These are phyloP conservation scores for Cyprinus carpio DNA, from an alignment of 2,113 vertebrate species.

Conservation along the genomic window DNA sequence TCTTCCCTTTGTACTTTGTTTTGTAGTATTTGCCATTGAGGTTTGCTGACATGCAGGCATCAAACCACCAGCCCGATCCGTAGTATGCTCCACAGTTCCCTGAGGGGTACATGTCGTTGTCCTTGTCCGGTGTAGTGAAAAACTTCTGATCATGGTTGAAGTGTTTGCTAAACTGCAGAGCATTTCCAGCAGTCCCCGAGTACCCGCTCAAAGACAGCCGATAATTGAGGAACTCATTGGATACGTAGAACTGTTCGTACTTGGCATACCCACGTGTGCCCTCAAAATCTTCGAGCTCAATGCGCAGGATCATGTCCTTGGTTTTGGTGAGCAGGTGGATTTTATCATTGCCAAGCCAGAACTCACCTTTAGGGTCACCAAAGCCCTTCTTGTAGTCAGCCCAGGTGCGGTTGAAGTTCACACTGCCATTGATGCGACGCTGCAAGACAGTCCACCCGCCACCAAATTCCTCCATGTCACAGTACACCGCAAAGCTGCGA, in stretches of 20 bases:
- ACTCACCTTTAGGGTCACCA: constrained; percentile 85
- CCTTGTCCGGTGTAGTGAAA: constrained; percentile 90
- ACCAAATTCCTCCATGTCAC: constrained; percentile 90
- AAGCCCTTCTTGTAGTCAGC: constrained; percentile 91
- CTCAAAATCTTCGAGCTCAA: constrained; percentile 92
- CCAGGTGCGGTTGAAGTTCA: constrained; percentile 92
- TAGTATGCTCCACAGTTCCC: constrained; percentile 93
- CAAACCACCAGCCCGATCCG: constrained; percentile 98
- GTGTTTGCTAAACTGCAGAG: constrained; percentile 84
- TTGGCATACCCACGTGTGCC: constrained; percentile 85
- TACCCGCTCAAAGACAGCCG: constrained; percentile 85
- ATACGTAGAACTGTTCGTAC: constrained; percentile 90
- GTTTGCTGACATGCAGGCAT: constrained; percentile 94
- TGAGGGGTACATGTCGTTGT: constrained; percentile 89
- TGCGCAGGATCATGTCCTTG: constrained; percentile 87
- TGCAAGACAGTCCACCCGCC: constrained; percentile 95
- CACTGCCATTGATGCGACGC: constrained; percentile 84
- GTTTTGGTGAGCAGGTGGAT: constrained; percentile 90
- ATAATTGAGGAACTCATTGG: constrained; percentile 90
- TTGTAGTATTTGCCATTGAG: constrained; percentile 96
- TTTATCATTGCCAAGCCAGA: constrained; percentile 95
- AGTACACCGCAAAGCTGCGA: constrained; percentile 85
- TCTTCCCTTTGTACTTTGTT: constrained; percentile 89
- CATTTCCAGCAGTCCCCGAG: constrained; percentile 90
- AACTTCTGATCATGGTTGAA: constrained; percentile 94